Conservation (phyloP, 2,797 vertebrate genomes). For the Aulostomus chinensis region DNA sequence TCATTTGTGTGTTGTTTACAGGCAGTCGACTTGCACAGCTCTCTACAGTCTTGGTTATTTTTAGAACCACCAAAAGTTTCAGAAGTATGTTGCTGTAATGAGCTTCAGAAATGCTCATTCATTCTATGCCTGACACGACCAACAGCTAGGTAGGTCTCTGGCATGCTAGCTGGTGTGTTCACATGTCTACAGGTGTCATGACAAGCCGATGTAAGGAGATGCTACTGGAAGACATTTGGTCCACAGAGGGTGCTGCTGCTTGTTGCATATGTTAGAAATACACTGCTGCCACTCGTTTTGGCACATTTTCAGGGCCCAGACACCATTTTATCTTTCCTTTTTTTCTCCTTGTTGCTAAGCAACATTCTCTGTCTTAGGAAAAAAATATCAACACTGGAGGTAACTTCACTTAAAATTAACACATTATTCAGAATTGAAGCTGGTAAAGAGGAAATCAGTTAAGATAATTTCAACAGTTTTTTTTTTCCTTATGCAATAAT, state of each 20-base stretch:
- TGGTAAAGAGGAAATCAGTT: no score
- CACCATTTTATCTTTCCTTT: constrained; percentile 1
- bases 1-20: constrained; percentile 17
- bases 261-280: constrained; percentile 14
- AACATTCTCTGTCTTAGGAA: no score
- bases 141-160: constrained; percentile 1
- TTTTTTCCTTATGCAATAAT: no score
- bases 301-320: constrained; percentile 15
- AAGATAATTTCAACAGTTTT: no score
- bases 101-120: constrained; percentile 1
- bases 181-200: constrained; percentile 10
- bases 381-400: no score
- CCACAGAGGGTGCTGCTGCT: neutral
- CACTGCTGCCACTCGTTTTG: constrained; percentile 1
- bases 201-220: constrained; percentile 10
- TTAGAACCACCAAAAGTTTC: constrained; percentile 9
- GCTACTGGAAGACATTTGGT: constrained; percentile 35
- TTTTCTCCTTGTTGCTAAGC: constrained; percentile 11
- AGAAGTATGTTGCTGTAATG: constrained; percentile 15
- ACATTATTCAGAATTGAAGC: no score
- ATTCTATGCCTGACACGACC: neutral
- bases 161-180: no score
- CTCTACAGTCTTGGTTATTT: constrained; percentile 22
- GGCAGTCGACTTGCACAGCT: constrained; percentile 24
- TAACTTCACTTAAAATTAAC: no score